phyloP scores from a whole-genome alignment of 2,888 invertebrate genomes.

The Cataglyphis livida region DNA sequence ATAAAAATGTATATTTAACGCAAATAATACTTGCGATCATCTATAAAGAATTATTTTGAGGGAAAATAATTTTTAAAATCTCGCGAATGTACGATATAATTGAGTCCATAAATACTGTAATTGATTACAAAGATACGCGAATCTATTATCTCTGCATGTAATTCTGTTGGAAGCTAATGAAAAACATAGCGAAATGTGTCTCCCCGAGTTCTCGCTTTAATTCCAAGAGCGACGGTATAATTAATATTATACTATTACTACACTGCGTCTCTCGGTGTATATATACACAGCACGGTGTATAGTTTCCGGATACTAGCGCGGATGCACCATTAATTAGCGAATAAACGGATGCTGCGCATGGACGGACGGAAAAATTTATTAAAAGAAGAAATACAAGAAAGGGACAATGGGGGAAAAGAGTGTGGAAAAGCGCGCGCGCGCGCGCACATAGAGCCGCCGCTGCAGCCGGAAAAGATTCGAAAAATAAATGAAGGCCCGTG shows the following conservation, averaged over 20 bases:
- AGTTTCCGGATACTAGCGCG: slow-evolving; percentile 40
- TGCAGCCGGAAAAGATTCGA: slow-evolving; percentile 37
- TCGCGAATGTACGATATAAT: not conserved
- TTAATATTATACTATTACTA: slow-evolving; percentile 25
- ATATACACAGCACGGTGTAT: slow-evolving; percentile 1
- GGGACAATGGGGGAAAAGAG: not conserved
- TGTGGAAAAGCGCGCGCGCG: not conserved
- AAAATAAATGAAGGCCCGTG: slow-evolving; percentile 45
- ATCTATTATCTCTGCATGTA: not conserved
- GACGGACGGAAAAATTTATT: slow-evolving; percentile 20
- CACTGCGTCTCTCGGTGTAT: not conserved
- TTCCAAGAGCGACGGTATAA: slow-evolving; percentile 3
- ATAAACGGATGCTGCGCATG: slow-evolving; percentile 45
- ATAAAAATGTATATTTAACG: not conserved
- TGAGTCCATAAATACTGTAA: not conserved
- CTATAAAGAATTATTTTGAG: not conserved
- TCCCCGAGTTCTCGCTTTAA: slow-evolving; percentile 6
- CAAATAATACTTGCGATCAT: not conserved
- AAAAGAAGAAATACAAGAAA: slow-evolving; percentile 33
- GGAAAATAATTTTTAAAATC: not conserved
- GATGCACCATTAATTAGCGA: slow-evolving; percentile 42
- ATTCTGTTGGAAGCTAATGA: slow-evolving; percentile 1
- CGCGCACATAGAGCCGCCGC: not conserved
- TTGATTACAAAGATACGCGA: not conserved
- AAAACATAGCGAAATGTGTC: slow-evolving; percentile 7